Percentiles rank a stretch among this genome's conserved stretches.
Evolutionary conservation across 2,888 invertebrate genomes (phyloP).

Genomic region (Lasioglossum oenotherae): DNA sequence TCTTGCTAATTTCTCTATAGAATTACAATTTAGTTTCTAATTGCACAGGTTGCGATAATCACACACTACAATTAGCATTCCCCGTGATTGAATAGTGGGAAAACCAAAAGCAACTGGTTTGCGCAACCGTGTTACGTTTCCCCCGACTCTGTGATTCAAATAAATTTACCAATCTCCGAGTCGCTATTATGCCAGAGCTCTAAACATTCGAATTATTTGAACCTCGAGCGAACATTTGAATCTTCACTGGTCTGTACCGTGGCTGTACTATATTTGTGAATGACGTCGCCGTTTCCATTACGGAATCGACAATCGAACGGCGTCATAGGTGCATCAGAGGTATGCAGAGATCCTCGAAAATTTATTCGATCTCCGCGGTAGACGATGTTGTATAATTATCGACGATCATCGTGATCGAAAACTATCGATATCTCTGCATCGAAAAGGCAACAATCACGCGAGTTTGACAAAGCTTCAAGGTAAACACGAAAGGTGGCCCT

Average conservation of each 20-base stretch:
- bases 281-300: background rate
- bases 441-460: constrained; percentile 36
- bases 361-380: background rate
- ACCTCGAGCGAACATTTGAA: background rate
- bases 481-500: constrained; percentile 37
- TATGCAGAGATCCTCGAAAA: background rate
- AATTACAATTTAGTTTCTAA: background rate
- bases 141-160: background rate
- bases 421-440: background rate
- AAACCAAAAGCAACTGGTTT: background rate
- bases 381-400: background rate
- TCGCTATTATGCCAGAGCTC: background rate
- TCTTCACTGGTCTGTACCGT: background rate
- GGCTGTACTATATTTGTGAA: background rate
- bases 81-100: background rate
- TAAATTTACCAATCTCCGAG: background rate
- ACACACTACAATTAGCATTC: background rate
- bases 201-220: background rate
- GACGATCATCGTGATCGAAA: background rate
- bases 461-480: constrained; percentile 26
- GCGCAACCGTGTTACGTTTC: background rate
- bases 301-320: background rate
- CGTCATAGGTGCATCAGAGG: background rate
- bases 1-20: background rate
- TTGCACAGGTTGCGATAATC: background rate